Base-by-base conservation (phyloP, 2,113 vertebrate species). In the Percopsis transmontana region DNA sequence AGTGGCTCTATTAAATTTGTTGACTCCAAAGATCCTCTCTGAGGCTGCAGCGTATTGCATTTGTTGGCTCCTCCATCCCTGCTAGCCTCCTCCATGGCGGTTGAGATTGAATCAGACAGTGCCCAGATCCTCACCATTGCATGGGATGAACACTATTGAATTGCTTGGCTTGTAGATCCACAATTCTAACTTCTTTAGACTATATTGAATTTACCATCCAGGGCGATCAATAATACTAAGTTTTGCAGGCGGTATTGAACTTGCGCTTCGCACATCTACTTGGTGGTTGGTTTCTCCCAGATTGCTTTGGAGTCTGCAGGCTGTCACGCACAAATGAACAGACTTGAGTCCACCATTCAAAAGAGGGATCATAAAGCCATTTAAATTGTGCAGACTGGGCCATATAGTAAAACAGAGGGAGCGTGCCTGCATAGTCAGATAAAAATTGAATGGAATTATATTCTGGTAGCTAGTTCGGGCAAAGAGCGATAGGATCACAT, bases 151-250 rank as follows among this genome's bases (percentile, higher is more conserved):
- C 85, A 84, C 87, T 90, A 90, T 91, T 89, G 91, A 91, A 91
- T 91, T 90, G 90, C 89, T 90, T 85, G 85, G 85, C 87, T 90
- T 91, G 91, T 91, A 91, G 88, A 92, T 90, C 86, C 87, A 90
- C 89, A 88, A 79, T 89, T 88, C 89, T 91, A 92, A 91, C 90
- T 90, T 90, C 88, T 91, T 90, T 91, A 91, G 89, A 91, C 91
- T 89, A 85, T 91, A 92, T 92, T 92, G 91, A 92, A 92, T 92
- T 93, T 88, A 90, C 89, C 82, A 83, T 91, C 85, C 71, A 47
- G 60, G 78, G 83, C 76, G 88, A 92, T 92, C 90, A 89, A 92
- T 92, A 92, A 88, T 89, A 87, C 87, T 92, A 91, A 90, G 90
- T 92, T 92, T 92, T 89, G 88, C 84, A 87, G 87, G 86, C 88